A percentile compares a stretch with the other conserved stretches of the same genome.
Evolutionary conservation across 23 tunicate species (phyloP).

Genomic region (Halocynthia aurantium): DNA sequence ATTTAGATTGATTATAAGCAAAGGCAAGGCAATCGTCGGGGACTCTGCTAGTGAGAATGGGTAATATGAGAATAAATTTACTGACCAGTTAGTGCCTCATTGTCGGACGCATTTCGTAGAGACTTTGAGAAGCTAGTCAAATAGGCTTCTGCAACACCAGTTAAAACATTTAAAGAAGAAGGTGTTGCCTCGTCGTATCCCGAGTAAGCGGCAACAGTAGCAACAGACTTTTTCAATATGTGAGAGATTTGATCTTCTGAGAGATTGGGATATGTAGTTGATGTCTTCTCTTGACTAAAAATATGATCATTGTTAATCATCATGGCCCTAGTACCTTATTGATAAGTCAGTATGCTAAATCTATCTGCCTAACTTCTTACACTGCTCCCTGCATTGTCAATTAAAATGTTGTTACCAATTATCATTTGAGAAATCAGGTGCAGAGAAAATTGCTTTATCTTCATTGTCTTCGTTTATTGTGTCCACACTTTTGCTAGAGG

Average conservation of each 20-base stretch:
- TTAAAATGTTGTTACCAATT: no score
- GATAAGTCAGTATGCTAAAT: no score
- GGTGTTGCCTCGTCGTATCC: conserved; percentile 25
- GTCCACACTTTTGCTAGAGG: background rate
- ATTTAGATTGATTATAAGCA: no score
- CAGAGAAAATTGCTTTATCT: background rate
- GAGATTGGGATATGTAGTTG: background rate
- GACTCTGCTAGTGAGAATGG: no score
- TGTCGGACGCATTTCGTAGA: conserved; percentile 8
- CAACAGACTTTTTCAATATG: conserved; percentile 21
- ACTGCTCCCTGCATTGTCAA: no score
- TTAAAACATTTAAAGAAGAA: conserved; percentile 23
- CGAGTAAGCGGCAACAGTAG: conserved; percentile 10
- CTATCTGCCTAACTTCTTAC: no score
- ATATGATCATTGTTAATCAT: no score
- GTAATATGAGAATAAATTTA: no score
- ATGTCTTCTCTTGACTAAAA: background rate
- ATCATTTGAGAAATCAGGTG: background rate
- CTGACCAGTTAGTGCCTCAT: conserved; percentile 35
- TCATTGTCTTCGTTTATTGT: no score
- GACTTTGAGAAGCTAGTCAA: conserved; percentile 15
- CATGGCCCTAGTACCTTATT: no score
- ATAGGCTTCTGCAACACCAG: conserved; percentile 18
- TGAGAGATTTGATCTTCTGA: background rate
- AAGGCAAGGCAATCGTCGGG: no score